Percentiles rank a stretch among this genome's conserved stretches.
Evolutionary conservation across 2,113 vertebrate species (phyloP).

Genomic region (Anolis sagrei): DNA sequence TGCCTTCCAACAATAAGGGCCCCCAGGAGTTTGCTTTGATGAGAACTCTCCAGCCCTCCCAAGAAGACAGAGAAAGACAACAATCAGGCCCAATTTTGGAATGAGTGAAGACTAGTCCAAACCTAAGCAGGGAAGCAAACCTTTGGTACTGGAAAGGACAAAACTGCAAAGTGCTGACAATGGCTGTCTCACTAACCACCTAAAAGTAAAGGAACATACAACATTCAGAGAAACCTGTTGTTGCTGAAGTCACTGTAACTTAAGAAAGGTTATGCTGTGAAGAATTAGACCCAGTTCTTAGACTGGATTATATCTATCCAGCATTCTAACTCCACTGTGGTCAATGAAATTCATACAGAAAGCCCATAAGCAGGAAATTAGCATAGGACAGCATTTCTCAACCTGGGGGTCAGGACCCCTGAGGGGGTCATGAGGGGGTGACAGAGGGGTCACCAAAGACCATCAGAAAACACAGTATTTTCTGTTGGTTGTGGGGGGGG

Average conservation of each 20-base stretch:
- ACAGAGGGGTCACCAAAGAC: too few species aligned
- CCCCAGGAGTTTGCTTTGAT: slow-evolving; percentile 69
- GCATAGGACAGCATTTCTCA: too few species aligned
- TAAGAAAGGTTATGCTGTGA: not conserved
- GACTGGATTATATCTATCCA: too few species aligned
- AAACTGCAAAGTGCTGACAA: not conserved
- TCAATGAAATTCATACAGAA: too few species aligned
- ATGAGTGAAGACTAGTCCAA: slow-evolving; percentile 39
- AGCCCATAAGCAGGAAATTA: too few species aligned
- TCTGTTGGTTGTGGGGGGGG: too few species aligned
- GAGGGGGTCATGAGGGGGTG: too few species aligned
- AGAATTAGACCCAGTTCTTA: not conserved
- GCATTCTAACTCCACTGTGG: too few species aligned
- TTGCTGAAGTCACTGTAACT: not conserved
- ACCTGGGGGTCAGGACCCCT: too few species aligned
- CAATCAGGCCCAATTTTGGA: slow-evolving; percentile 54
- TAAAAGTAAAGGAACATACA: not conserved
- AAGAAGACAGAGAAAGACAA: slow-evolving; percentile 53
- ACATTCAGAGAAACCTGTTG: not conserved
- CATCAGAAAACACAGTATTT: too few species aligned
- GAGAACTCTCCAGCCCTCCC: slow-evolving; percentile 55
- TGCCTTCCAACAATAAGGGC: slow-evolving; percentile 65
- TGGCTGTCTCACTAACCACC: not conserved
- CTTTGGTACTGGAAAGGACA: slow-evolving; percentile 40
- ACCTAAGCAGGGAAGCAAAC: slow-evolving; percentile 49